Base-by-base conservation (phyloP, 2,113 vertebrate species). In the Chamaetylas fuelleborni region DNA sequence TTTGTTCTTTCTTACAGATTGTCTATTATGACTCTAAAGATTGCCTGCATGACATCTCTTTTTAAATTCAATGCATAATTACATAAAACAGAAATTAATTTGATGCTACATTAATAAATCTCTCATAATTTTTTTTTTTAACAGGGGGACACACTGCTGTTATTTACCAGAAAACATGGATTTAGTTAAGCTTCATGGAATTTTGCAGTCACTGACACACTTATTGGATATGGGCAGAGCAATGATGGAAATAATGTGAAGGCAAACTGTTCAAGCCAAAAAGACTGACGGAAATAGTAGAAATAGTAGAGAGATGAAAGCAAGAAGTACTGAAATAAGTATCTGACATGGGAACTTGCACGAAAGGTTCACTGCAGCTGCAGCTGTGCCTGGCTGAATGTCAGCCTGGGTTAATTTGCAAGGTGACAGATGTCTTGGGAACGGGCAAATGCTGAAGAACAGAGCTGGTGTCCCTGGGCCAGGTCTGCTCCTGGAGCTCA, bases 1-100 rank as follows among this genome's bases (percentile, higher is more conserved):
- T 97, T 97, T 97, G 90, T 97, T 97, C 90, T 95, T 96, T 97
- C 95, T 64, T 92, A 77, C 57, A 92, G 85, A 90, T 92, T 93
- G 86, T 82, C 72, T 91, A 58, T 95, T 94, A 86, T 86, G 80
- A 96, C 90, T 97, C 93, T 77, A 93, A 94, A 96, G 50, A 91
- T 70, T 78, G 76, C 82, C 91, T 92, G 64, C 15, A 28, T 86
- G 85, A 95, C 79, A 77, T 94, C 70, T 94, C 74, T 97, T 72
- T 94, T 90, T 64, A 93, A 80, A 97, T 79, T 58, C 86, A 61
- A 28, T 93, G 73, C 66, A 34, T 98, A 97, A 97, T 98, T 97
- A 97, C 70, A 92, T 36, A 74, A 95, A 96, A 26, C 79, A 92
- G 88, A 72, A 89, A 86, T 96, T 92, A 77, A 86, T 95, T 91